Evolutionary conservation across 2,888 invertebrate species (phyloP).

Genomic region (Hipparchia sbordonii): DNA sequence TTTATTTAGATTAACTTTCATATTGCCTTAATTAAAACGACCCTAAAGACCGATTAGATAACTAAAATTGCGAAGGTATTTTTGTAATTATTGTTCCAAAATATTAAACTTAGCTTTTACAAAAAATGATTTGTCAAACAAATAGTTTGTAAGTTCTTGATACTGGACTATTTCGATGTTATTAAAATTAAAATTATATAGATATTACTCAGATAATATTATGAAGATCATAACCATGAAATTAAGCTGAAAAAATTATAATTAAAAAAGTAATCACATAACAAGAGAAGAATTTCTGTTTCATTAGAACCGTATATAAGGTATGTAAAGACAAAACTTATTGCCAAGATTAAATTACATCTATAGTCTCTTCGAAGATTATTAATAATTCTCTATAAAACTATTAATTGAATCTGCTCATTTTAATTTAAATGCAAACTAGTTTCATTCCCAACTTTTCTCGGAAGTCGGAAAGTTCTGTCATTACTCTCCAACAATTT

Average conservation of each 20-base stretch:
- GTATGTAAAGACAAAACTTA: neutral
- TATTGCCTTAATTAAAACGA: slow-evolving; percentile 47
- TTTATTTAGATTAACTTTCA: slow-evolving; percentile 58
- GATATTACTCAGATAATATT: too few relatives aligned
- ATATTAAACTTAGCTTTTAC: neutral
- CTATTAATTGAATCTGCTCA: slow-evolving; percentile 29
- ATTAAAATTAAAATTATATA: too few relatives aligned
- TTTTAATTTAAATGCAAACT: slow-evolving; percentile 42
- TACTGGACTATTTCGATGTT: too few relatives aligned
- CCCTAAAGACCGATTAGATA: slow-evolving; percentile 42
- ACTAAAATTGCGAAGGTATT: slow-evolving; percentile 29
- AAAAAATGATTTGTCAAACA: neutral
- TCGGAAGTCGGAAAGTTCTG: slow-evolving; percentile 39
- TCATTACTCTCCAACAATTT: slow-evolving; percentile 43
- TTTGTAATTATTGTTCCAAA: slow-evolving; percentile 18
- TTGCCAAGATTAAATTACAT: neutral
- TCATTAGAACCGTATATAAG: neutral
- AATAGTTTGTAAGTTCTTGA: neutral
- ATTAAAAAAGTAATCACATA: neutral
- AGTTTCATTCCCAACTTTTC: slow-evolving; percentile 41
- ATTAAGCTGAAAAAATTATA: neutral
- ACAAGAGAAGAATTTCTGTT: neutral
- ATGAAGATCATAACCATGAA: neutral
- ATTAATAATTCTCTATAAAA: slow-evolving; percentile 15
- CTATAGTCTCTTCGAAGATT: neutral